Evolutionary conservation across 2,113 vertebrate genomes (phyloP).

Genomic region (Loxodonta africana): DNA sequence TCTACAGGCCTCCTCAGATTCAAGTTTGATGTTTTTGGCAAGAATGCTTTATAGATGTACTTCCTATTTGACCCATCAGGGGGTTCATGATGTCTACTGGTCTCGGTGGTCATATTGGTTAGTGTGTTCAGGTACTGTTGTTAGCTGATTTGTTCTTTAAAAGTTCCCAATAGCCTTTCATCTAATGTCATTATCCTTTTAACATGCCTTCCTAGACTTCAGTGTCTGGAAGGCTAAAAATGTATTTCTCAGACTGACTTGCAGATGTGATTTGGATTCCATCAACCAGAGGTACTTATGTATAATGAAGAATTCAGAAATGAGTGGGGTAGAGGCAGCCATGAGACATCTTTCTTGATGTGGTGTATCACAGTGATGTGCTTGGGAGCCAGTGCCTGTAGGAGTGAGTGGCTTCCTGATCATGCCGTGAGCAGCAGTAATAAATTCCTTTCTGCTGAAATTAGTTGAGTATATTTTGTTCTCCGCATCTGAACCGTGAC

Average conservation of each 20-base stretch:
- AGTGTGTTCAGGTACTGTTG: not conserved
- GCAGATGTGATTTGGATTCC: not conserved
- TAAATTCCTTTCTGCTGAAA: not conserved
- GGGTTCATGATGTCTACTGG: not conserved
- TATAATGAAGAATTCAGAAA: not conserved
- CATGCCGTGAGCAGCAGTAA: not conserved
- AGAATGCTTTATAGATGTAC: not conserved
- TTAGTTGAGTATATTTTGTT: constrained; percentile 29
- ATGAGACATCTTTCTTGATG: not conserved
- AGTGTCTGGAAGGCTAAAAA: not conserved
- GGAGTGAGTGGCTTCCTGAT: not conserved
- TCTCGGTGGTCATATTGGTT: not conserved
- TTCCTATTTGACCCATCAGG: not conserved
- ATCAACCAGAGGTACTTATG: not conserved
- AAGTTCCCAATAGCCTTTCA: not conserved
- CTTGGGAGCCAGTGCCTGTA: not conserved
- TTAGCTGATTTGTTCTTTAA: not conserved
- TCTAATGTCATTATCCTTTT: not conserved
- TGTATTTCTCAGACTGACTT: not conserved
- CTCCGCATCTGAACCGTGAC: not conserved
- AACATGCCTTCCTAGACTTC: not conserved
- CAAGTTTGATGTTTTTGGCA: not conserved
- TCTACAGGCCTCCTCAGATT: not conserved
- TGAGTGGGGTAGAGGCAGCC: not conserved
- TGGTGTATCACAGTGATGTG: not conserved